Base-by-base conservation (phyloP, 1,140 invertebrate species). In the Cataglyphis hispanica region DNA sequence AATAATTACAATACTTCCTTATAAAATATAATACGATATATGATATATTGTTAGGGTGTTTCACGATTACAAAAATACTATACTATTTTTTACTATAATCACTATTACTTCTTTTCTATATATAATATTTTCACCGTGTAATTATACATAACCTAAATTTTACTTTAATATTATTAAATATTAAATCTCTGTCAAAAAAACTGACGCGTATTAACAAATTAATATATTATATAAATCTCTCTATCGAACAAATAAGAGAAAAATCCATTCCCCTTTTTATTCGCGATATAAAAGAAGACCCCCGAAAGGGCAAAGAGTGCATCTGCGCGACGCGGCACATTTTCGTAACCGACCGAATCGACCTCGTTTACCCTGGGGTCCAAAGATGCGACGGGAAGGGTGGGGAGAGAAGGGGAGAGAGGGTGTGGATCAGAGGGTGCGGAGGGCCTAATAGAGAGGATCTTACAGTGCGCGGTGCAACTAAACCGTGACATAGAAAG, bases 301-400 rank as follows among this genome's bases (percentile, higher is more conserved):
- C 70, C 7, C 46, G 40, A 66, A 50, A 78, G 27, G 60, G 27
- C 61, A 40, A 10, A 58, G 37, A 46, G 37, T 27, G 6, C 60
- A 76, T 76, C 74, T 76, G 75, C 75, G 74, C n/a, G 56, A 8
- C 31, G 16, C 22, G 46, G 8, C 77, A 31, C 13, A 40, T 80
- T 80, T 80, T 80, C 43, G 63, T 64, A 56, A 16, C 34, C 50
- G 31, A 40, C 25, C 76, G 43, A 37, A 25, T 66, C 61, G 61
- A 67, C 76, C 31, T 80, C 77, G 77, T 80, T 80, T 50, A 80
- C 46, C 64, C 64, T 0, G 22, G 22, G 77, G 50, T 80, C 50
- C 11, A 25, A 46, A 19, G 74, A 43, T 43, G 16, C 31, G 22
- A 80, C 31, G 66, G 31, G 6, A 63, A 16, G 63, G 25, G 37